Percentiles rank a stretch among this genome's conserved stretches.
These are phyloP conservation scores for Coendou prehensilis DNA, from an alignment of 2,797 vertebrate species.

Conservation along the genomic window DNA sequence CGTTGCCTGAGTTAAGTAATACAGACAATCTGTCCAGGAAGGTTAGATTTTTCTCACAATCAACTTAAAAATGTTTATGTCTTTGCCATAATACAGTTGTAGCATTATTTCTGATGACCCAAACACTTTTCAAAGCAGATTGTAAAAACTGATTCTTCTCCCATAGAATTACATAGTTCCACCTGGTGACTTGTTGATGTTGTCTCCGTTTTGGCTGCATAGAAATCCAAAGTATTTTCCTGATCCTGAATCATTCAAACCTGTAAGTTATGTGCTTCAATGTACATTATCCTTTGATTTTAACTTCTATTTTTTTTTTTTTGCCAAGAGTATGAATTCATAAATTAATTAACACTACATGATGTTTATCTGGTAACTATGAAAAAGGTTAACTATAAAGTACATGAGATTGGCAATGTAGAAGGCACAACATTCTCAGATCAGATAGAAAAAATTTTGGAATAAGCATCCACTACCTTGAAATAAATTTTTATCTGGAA, in stretches of 20 bases:
- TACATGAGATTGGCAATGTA: neutral
- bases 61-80: neutral
- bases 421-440: neutral
- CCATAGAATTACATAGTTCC: conserved; percentile 91
- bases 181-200: conserved; percentile 91
- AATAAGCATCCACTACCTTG: neutral
- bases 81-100: conserved; percentile 1
- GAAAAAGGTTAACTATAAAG: neutral
- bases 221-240: conserved; percentile 92
- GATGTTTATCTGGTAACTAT: neutral
- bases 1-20: neutral
- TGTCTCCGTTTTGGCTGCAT: conserved; percentile 93
- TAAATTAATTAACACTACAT: neutral
- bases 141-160: conserved; percentile 68
- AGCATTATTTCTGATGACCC: conserved; percentile 30
- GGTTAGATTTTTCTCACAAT: neutral
- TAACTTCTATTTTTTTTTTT: conserved; percentile 63
- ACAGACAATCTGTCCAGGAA: neutral
- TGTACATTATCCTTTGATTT: conserved; percentile 48
- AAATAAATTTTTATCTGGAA: conserved; percentile 49
- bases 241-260: conserved; percentile 91
- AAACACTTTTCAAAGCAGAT: conserved; percentile 43
- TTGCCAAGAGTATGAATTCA: neutral
- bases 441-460: neutral
- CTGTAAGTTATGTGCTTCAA: conserved; percentile 88